Base-by-base conservation (phyloP, 2,888 invertebrate species). In the Tethea ocularis region DNA sequence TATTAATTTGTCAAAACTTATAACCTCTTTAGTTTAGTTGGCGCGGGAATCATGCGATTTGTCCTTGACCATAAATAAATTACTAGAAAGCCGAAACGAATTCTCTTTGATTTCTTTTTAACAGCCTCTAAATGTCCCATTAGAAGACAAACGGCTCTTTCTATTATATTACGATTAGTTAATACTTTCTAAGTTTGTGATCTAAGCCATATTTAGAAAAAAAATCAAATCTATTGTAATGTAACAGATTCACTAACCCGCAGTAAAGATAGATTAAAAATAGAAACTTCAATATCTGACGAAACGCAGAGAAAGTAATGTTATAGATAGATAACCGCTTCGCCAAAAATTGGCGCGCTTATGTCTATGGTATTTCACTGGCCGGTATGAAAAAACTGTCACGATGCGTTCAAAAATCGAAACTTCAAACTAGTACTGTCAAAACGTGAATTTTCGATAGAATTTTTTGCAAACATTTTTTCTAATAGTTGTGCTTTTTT, bases 381-480 rank as follows among this genome's bases (percentile, higher is more conserved):
- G 54, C 54, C 13, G 54, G 11, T 22, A 33, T 11, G 15, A 36
- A 22, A 33, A n/a, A 38, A 11, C 53, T 3, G 29, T 29, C 29
- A 20, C 33, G 20, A 36, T 17, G 4, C 20, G 33, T 53, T 54
- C 29, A 22, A 54, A 54, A 54, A 54, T 33, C 20, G 54, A 54
- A 54, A 54, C 54, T 13, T 54, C 54, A 54, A 54, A 24, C 10
- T 20, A 10, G 26, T 33, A 36, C n/a, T 53, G 54, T 33, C 22
- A 54, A 20, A 46, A 46, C 46, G 20, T 54, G 29, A 61, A 60
- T 75, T 74, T 74, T 74, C 62, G 64, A 74, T 66, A 63, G 59
- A 57, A 61, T 67, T 72, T 72, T 75, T 71, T 72, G 67, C 69
- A 65, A 74, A 61, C 58, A 20, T 52, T 65, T 64, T 74, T 66